phyloP scores from a whole-genome alignment of 1,140 invertebrate species.

The Archivesica marissinica region DNA sequence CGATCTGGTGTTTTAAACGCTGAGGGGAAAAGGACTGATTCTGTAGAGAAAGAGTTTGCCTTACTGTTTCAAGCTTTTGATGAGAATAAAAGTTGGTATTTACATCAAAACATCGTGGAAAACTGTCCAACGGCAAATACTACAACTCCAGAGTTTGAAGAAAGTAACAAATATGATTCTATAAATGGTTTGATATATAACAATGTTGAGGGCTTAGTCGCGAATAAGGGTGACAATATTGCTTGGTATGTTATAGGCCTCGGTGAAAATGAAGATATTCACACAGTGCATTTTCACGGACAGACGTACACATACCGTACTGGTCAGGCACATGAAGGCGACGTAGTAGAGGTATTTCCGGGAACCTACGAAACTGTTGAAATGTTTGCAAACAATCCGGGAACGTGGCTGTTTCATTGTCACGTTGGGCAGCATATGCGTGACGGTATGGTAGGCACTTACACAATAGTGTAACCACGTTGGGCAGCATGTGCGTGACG shows the following conservation, averaged over 20 bases:
- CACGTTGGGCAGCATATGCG: slow-evolving; percentile 69
- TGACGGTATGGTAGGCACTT: slow-evolving; percentile 70
- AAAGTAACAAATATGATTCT: slow-evolving; percentile 75
- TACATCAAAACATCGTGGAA: slow-evolving; percentile 72
- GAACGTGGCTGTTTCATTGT: slow-evolving; percentile 77
- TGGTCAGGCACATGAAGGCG: slow-evolving; percentile 69
- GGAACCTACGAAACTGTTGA: slow-evolving; percentile 75
- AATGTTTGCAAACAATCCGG: slow-evolving; percentile 76
- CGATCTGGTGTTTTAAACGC: slow-evolving; percentile 62
- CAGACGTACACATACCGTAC: slow-evolving; percentile 73
- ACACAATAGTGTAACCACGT: slow-evolving; percentile 65
- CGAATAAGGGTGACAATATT: slow-evolving; percentile 69
- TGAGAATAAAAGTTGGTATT: slow-evolving; percentile 79
- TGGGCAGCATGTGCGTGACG: slow-evolving; percentile 64
- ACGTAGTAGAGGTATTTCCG: slow-evolving; percentile 79
- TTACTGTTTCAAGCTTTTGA: slow-evolving; percentile 76
- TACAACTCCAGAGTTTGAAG: slow-evolving; percentile 55
- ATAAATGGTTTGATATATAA: slow-evolving; percentile 78
- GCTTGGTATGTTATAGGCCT: slow-evolving; percentile 78
- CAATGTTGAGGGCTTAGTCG: slow-evolving; percentile 73
- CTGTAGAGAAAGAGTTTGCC: slow-evolving; percentile 75
- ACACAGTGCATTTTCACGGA: slow-evolving; percentile 81
- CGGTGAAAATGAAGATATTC: slow-evolving; percentile 76
- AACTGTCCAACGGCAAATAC: slow-evolving; percentile 68
- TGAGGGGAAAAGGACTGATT: slow-evolving; percentile 52